Evolutionary conservation across 2,797 vertebrate species (phyloP).

Genomic region (Hydrophis major): DNA sequence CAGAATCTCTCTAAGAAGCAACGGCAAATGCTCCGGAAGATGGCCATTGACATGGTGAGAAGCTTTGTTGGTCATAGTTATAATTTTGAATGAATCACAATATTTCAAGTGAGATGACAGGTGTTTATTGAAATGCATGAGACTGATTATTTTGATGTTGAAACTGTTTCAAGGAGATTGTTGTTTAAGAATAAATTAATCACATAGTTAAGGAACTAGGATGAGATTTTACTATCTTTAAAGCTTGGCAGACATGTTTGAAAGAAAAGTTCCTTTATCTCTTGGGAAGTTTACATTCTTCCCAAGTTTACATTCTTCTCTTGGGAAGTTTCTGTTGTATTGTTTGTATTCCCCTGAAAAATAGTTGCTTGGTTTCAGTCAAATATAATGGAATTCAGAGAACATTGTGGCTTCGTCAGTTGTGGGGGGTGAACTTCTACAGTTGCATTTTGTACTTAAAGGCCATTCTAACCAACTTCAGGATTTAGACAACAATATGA

Average conservation of each 20-base stretch:
- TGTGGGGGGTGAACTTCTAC: neutral
- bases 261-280: neutral
- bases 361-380: neutral
- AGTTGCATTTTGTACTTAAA: neutral
- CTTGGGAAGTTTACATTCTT: neutral
- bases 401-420: neutral
- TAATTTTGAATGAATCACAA: neutral
- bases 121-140: neutral
- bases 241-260: neutral
- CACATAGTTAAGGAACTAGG: neutral
- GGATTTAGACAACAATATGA: neutral
- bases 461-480: neutral
- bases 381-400: neutral
- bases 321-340: neutral
- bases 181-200: neutral
- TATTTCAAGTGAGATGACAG: neutral
- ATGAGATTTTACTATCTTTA: neutral
- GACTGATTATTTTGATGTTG: neutral
- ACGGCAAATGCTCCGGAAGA: slow-evolving; percentile 84
- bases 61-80: rapidly evolving
- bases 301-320: neutral
- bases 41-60: slow-evolving; percentile 92
- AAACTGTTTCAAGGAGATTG: neutral
- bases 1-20: slow-evolving; percentile 88
- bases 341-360: neutral